Evolutionary conservation across 1,140 invertebrate species (phyloP).

Genomic region (Atta cephalotes): DNA sequence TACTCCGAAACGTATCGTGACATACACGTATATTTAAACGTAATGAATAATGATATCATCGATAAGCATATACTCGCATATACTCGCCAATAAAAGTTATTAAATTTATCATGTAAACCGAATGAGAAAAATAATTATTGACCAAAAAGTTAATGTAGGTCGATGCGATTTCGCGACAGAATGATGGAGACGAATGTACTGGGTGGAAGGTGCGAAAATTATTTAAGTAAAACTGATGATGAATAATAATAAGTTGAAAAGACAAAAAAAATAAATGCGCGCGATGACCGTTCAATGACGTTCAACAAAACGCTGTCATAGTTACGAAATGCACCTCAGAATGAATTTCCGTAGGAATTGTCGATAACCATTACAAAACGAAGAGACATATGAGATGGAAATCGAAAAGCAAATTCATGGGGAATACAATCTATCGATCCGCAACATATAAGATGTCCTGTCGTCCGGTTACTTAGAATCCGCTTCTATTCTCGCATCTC

Average conservation of each 20-base stretch:
- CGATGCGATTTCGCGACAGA: background rate
- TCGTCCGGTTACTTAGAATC: background rate
- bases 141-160: background rate
- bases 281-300: slow-evolving; percentile 19
- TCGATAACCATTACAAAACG: slow-evolving; percentile 11
- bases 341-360: slow-evolving; percentile 43
- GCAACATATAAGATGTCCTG: background rate
- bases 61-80: background rate
- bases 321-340: slow-evolving; percentile 23
- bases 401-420: slow-evolving; percentile 30
- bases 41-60: slow-evolving; percentile 21
- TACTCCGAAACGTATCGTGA: background rate
- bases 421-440: slow-evolving; percentile 16
- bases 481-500: slow-evolving; percentile 5
- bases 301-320: slow-evolving; percentile 25
- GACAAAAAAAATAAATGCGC: slow-evolving; percentile 13
- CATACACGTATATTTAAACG: background rate
- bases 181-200: background rate
- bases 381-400: slow-evolving; percentile 37
- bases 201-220: background rate
- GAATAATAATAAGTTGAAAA: slow-evolving; percentile 31
- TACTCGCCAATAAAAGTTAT: background rate
- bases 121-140: background rate
- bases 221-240: slow-evolving; percentile 31
- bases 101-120: slow-evolving; percentile 18